Evolutionary conservation across 1,140 invertebrate genomes (phyloP).

Genomic region (Aphaenogaster rudis): DNA sequence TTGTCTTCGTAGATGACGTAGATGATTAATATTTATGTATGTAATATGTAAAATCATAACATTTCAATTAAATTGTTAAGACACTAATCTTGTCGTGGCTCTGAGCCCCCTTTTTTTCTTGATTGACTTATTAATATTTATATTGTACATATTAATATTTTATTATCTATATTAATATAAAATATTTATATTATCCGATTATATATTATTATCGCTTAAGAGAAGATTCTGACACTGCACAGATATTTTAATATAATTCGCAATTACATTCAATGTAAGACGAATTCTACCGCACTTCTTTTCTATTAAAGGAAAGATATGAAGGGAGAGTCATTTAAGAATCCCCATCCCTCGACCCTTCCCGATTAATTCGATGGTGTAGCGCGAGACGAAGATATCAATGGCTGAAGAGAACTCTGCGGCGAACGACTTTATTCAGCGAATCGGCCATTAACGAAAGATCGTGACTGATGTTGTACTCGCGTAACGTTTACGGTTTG

Average conservation of each 20-base stretch:
- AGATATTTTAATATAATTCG: background rate
- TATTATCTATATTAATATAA: background rate
- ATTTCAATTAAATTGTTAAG: too few species aligned
- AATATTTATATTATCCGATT: slow-evolving; percentile 6
- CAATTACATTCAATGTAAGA: background rate
- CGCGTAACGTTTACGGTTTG: slow-evolving; percentile 12
- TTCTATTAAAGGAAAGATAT: background rate
- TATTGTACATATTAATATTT: background rate
- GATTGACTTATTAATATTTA: background rate
- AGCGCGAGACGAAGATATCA: background rate
- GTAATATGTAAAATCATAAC: too few species aligned
- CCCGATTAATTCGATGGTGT: slow-evolving; percentile 13
- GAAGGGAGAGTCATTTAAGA: slow-evolving; percentile 4
- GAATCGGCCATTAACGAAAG: slow-evolving; percentile 46
- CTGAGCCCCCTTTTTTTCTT: too few species aligned
- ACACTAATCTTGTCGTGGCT: too few species aligned
- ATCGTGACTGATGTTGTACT: slow-evolving; percentile 37
- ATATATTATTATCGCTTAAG: background rate
- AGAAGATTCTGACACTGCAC: background rate
- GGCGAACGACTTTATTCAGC: slow-evolving; percentile 21
- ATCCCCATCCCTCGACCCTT: background rate
- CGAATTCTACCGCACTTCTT: background rate
- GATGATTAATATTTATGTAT: background rate
- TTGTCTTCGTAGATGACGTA: background rate
- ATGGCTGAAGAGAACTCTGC: background rate